Base-by-base conservation (phyloP, 2,888 invertebrate species). In the Hydrotaea diabolus region DNA sequence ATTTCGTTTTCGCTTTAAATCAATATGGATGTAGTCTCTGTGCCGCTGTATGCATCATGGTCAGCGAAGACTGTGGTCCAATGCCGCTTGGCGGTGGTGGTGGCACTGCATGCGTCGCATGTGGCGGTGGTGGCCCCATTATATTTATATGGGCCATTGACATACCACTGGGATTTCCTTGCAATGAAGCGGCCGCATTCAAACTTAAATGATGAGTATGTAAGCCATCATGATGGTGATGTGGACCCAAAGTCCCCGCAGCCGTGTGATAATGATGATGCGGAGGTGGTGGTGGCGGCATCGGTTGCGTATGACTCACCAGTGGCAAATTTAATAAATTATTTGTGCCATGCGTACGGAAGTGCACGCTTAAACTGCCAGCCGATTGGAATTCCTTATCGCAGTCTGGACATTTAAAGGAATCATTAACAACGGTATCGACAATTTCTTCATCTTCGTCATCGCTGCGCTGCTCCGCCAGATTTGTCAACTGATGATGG, bases 341-440 rank as follows among this genome's bases (percentile, higher is more conserved):
- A 82, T 87, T 89, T 49, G 88, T 90, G 0, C 90, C 90, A 84
- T 92, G 92, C 2, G 90, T 90, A 13, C 92, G 92, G 77, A 92
- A 92, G 86, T 92, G 92, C 1, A 91, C 85, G 66, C 91, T 92
- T 13, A 92, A 87, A 77, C 90, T 91, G 36, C 90, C 89, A 0
- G 92, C 90, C 1, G 92, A 89, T 39, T 91, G 89, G 77, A 92
- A 92, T 7, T 91, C 91, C 76, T 92, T 92, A 86, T 91, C 91
- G 85, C 92, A 92, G 71, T 92, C 92, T 0, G 92, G 91, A 83
- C 92, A 92, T 87, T 92, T 92, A 55, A 92, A 92, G 72, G 88
- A 89, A 5, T 90, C 89, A 75, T 77, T 83, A 0, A 87, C 88
- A 9, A 90, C 78, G 0, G 89, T 85, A 53, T 87, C 86, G 4